phyloP scores from a whole-genome alignment of 2,888 invertebrate genomes.

The Apodemia hepburni region DNA sequence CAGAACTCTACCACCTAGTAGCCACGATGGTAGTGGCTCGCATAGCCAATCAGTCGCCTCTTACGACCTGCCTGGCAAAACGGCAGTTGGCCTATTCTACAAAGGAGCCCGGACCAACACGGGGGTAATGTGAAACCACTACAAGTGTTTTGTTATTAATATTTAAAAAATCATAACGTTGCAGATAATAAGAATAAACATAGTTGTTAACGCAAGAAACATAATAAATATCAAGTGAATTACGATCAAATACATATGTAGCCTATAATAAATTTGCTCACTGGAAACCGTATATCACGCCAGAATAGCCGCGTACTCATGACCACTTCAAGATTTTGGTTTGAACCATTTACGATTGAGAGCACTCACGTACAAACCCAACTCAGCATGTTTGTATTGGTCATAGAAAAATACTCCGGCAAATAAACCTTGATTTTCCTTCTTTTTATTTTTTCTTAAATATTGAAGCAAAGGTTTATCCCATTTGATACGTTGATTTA shows the following conservation, averaged over 20 bases:
- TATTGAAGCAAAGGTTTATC: neutral
- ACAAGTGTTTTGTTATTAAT: too few species aligned
- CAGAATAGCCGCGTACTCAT: neutral
- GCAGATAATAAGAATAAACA: too few species aligned
- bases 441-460: neutral
- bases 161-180: too few species aligned
- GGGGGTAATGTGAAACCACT: too few species aligned
- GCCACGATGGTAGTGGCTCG: too few species aligned
- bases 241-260: conserved; percentile 4
- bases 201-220: neutral
- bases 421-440: neutral
- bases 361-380: neutral
- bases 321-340: conserved; percentile 13
- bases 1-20: too few species aligned
- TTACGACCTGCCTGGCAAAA: too few species aligned
- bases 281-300: conserved; percentile 4
- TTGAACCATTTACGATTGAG: conserved; percentile 7
- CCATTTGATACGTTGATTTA: neutral
- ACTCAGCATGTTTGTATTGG: conserved; percentile 7
- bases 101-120: too few species aligned
- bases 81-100: too few species aligned
- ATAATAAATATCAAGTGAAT: conserved; percentile 9
- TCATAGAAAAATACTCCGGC: neutral
- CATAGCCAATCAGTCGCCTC: too few species aligned
- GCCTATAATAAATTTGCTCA: conserved; percentile 1